Percentiles rank a stretch among this genome's conserved stretches.
Conservation (phyloP, 2,113 vertebrate genomes). For the Brachypodius melanocephalos region DNA sequence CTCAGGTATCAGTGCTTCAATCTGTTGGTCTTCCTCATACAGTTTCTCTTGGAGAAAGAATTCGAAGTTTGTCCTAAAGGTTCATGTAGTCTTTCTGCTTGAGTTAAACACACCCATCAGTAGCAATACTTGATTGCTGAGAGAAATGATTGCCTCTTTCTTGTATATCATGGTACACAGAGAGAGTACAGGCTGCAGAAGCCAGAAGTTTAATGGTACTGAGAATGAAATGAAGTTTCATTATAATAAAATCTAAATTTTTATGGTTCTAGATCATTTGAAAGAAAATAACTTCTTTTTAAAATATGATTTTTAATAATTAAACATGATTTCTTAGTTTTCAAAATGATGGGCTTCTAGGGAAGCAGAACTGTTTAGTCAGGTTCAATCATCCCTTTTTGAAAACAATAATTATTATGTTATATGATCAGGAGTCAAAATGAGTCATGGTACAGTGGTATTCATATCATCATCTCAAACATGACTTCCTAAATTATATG, state of each 20-base stretch:
- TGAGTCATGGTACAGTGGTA: neutral
- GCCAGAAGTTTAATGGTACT: neutral
- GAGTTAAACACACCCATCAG: neutral
- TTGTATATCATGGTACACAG: neutral
- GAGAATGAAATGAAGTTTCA: neutral
- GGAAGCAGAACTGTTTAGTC: neutral
- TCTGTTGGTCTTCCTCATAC: neutral
- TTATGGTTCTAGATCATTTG: neutral
- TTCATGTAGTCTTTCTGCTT: neutral
- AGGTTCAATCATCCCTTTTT: neutral
- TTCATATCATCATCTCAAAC: neutral
- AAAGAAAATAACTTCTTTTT: neutral
- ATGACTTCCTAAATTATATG: neutral
- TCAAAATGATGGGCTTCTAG: neutral
- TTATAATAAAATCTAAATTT: neutral
- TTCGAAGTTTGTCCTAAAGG: neutral
- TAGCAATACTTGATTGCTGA: neutral
- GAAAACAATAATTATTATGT: conserved; percentile 15
- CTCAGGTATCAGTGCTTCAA: neutral
- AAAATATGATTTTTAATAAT: neutral
- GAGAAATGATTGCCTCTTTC: neutral
- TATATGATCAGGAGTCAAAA: neutral
- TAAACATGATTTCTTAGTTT: neutral
- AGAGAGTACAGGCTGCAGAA: neutral
- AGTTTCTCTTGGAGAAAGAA: neutral